A percentile compares a stretch with the other conserved stretches of the same genome.
Conservation (phyloP, 2,888 invertebrate species). For the Euplagia quadripunctaria region DNA sequence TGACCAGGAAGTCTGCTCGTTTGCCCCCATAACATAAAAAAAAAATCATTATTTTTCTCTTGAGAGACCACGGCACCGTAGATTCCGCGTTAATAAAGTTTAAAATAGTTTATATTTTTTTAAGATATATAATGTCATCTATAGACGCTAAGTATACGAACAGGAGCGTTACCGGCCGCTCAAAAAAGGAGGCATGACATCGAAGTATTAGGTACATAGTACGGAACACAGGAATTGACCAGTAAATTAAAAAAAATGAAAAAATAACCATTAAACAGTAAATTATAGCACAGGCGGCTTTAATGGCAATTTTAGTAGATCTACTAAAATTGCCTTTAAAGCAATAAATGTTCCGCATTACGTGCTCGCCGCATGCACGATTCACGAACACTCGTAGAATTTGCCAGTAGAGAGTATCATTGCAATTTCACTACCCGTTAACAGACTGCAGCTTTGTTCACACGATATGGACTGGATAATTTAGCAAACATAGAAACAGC, state of each 20-base stretch:
- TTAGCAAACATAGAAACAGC: slow-evolving; percentile 19
- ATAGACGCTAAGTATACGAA: background rate
- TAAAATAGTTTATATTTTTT: too few species aligned
- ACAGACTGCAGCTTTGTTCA: slow-evolving; percentile 21
- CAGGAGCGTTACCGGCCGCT: too few species aligned
- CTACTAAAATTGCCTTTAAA: slow-evolving; percentile 36
- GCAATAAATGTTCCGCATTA: slow-evolving; percentile 29
- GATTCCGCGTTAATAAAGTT: too few species aligned
- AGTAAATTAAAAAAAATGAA: background rate
- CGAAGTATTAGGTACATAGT: too few species aligned
- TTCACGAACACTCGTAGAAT: slow-evolving; percentile 43
- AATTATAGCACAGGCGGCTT: slow-evolving; percentile 10
- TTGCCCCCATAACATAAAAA: background rate
- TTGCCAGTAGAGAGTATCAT: slow-evolving; percentile 24
- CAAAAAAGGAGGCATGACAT: background rate
- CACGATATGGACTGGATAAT: slow-evolving; percentile 11
- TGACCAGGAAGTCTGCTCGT: too few species aligned
- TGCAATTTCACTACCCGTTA: slow-evolving; percentile 39
- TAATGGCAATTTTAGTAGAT: too few species aligned
- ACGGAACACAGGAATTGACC: too few species aligned
- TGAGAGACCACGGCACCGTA: background rate
- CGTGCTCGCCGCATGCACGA: slow-evolving; percentile 32
- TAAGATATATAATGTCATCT: background rate
- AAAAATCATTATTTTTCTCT: slow-evolving; percentile 15
- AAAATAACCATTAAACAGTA: background rate